Evolutionary conservation across 2,888 invertebrate genomes (phyloP), one percentile per base, ranked within the genome.

Genomic region (Tachina lurida): DNA sequence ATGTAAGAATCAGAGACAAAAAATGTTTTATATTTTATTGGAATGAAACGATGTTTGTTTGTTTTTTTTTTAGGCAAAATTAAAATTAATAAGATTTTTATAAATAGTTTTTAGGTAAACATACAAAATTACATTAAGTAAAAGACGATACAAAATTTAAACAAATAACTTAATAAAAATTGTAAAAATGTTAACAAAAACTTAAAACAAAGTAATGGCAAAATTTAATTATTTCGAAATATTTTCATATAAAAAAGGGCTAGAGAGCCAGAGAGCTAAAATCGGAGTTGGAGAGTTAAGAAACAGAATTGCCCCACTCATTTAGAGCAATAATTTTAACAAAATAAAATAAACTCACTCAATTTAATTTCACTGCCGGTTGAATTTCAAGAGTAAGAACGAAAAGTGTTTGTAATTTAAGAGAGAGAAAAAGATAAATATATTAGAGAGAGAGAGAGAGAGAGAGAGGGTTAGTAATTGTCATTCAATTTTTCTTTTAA

Each of bases 171-270:
- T 58, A 84, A 86, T 80, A 83, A 78, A 82, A 84, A 78, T 22
- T 80, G 76, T 87, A 78, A 54, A 82, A 79, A 82, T 79, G 65
- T 73, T 85, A 81, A 76, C 70, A 81, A 84, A 75, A 74, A 73
- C 56, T 52, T 43, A 54, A 82, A 78, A 70, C 41, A 73, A 73
- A 19, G 62, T 9, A 65, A 52, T 80, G 58, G 9, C 4, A 56
- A 71, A 73, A 80, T 47, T 81, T 84, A 71, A 70, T 77, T 70
- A 63, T 63, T 76, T 49, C 43, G 58, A 80, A 65, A 81, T 60
- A 49, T 52, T 7, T 52, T 22, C 56, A 56, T 73, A 70, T 52
- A n/a, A 19, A n/a, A 12, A 70, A 73, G 52, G 41, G 31, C 19
- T 9, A 22, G 39, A 68, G 77, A 63, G 17, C 17, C 19, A 62